Evolutionary conservation across 2,797 vertebrate species (phyloP).

Genomic region (Otolemur crassicaudatus): DNA sequence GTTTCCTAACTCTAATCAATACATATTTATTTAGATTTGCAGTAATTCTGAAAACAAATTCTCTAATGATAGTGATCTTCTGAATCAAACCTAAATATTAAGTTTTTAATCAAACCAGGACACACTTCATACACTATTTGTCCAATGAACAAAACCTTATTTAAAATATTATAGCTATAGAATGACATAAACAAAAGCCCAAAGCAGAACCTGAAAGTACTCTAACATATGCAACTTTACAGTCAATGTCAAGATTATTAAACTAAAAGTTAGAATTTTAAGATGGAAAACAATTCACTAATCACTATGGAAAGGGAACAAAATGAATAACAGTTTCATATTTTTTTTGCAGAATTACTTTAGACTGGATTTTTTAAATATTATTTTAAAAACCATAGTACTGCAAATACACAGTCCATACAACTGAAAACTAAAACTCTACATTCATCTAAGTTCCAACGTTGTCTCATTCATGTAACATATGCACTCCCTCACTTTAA

Average conservation of each 20-base stretch:
- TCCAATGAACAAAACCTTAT: conserved; percentile 8
- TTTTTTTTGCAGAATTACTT: neutral
- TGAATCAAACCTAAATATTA: conserved; percentile 42
- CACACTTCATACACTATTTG: conserved; percentile 16
- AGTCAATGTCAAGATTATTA: neutral
- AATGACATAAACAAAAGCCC: conserved; percentile 1
- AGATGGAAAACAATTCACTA: conserved; percentile 61
- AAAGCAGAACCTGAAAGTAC: conserved; percentile 12
- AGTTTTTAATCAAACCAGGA: conserved; percentile 14
- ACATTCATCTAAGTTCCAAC: conserved; percentile 72
- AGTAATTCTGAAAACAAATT: conserved; percentile 50
- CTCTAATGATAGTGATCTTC: neutral
- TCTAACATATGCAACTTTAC: conserved; percentile 12
- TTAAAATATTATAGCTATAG: conserved; percentile 39
- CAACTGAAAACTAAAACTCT: conserved; percentile 32
- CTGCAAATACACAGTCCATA: conserved; percentile 3
- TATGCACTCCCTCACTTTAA: conserved; percentile 69
- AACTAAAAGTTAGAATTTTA: conserved; percentile 28
- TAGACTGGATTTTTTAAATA: neutral
- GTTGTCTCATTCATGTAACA: conserved; percentile 69
- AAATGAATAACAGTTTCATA: neutral
- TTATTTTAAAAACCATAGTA: neutral
- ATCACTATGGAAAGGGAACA: neutral
- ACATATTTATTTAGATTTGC: neutral
- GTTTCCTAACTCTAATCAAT: conserved; percentile 14